Evolutionary conservation across 2,888 invertebrate species (phyloP).

Genomic region (Drosophila limbata): DNA sequence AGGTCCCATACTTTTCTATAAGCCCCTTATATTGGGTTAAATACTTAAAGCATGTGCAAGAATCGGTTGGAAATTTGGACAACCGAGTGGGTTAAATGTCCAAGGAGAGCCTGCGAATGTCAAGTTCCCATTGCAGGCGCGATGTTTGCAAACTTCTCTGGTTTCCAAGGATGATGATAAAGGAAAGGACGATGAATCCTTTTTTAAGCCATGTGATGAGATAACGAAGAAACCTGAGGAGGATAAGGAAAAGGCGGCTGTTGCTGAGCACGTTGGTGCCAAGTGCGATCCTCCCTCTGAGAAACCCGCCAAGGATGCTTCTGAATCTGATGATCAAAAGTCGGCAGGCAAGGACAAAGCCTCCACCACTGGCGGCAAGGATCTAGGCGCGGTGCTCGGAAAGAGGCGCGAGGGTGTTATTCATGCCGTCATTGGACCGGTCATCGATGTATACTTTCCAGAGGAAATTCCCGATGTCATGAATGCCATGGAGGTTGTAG

Average conservation of each 20-base stretch:
- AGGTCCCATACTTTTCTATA: not conserved
- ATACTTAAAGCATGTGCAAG: slow-evolving; percentile 36
- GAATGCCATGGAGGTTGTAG: slow-evolving; percentile 93
- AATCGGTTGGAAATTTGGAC: slow-evolving; percentile 26
- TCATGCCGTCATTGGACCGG: slow-evolving; percentile 95
- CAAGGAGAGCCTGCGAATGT: slow-evolving; percentile 3
- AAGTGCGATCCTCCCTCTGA: slow-evolving; percentile 3
- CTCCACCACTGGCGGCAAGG: not conserved
- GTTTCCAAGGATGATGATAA: slow-evolving; percentile 39
- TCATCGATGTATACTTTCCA: slow-evolving; percentile 96
- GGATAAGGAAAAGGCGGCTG: not conserved
- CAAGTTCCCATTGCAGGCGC: slow-evolving; percentile 5
- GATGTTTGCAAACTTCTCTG: slow-evolving; percentile 32
- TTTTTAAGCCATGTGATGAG: slow-evolving; percentile 24
- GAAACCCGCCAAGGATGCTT: not conserved
- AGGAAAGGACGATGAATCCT: not conserved
- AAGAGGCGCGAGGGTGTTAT: slow-evolving; percentile 65
- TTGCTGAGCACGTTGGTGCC: not conserved
- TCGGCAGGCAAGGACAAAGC: not conserved
- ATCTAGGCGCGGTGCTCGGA: slow-evolving; percentile 8
- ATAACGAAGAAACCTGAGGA: slow-evolving; percentile 5
- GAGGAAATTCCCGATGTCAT: slow-evolving; percentile 93
- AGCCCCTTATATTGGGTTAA: not conserved
- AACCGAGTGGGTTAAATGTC: not conserved
- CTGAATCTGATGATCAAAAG: not conserved